phyloP scores from a whole-genome alignment of 2,113 vertebrate species.

The Labeo catla region DNA sequence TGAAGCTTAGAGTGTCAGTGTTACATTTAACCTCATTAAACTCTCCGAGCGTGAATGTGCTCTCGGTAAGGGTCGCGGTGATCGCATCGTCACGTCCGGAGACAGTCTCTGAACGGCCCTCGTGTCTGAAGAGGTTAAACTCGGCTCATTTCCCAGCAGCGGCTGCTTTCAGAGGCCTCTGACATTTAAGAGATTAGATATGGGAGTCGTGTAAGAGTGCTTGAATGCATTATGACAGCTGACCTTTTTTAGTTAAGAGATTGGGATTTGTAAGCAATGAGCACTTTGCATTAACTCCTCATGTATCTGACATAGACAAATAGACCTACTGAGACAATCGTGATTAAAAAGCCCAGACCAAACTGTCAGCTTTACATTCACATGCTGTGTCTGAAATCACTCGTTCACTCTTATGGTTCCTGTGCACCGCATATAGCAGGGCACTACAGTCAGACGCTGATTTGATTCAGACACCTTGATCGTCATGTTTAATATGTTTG shows the following conservation, averaged over 20 bases:
- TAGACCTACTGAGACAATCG: not conserved
- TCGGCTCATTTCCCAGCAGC: constrained; percentile 45
- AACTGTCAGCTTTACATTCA: not conserved
- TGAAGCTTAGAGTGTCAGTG: not conserved
- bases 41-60: not conserved
- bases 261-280: constrained; percentile 56
- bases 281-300: constrained; percentile 51
- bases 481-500: not conserved
- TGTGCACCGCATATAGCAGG: too few relatives aligned
- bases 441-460: not conserved
- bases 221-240: constrained; percentile 60
- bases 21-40: not conserved
- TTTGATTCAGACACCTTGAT: not conserved
- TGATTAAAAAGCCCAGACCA: not conserved
- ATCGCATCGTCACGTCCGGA: constrained; percentile 22
- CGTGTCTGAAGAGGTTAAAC: constrained; percentile 50
- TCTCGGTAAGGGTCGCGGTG: not conserved
- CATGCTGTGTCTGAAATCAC: not conserved
- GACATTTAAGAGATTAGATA: constrained; percentile 57
- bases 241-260: constrained; percentile 67
- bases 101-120: not conserved
- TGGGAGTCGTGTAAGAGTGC: constrained; percentile 53
- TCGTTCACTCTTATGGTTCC: not conserved
- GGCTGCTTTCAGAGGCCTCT: constrained; percentile 37
- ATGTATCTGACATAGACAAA: constrained; percentile 37